Base-by-base conservation (phyloP, 2,797 vertebrate genomes). In the Semotilus atromaculatus region DNA sequence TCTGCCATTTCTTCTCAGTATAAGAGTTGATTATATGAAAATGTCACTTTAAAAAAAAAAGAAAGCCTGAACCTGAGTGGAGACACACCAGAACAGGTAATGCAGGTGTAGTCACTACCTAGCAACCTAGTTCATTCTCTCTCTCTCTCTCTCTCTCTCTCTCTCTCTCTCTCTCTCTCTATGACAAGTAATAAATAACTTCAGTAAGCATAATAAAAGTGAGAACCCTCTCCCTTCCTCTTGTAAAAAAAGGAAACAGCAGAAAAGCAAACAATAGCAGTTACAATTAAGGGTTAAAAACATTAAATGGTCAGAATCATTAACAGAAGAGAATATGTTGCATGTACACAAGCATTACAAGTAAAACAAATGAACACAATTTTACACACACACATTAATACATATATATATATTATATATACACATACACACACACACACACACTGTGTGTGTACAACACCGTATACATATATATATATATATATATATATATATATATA, bases 1-100 rank as follows among this genome's bases (percentile, higher is more conserved):
- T 97, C 97, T 29, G 95, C 94, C 97, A 98, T 98, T 55, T 71
- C 71, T 66, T 71, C 68, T 86, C 43, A 55, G 36, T 79, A 31
- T 55, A 18, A 51, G 14, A 40, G 8, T 40, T 83, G 60, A 23
- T 66, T 21, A 66, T 84, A 55, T 7, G 62, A 82, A 67, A 45
- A 70, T 18, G 26, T 53, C 53, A 73, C 68, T 72, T 84, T 26
- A 64, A 71, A 38, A 74, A 55, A 7, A 74, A 55, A 70, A 72
- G 45, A 16, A 64, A 31, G 13, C 26, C 34, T 64, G 14, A 19
- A 81, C 9, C 18, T 16, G n/a, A 43, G 16, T 21, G 19, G 10
- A 70, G 18, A 34, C 48, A 40, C 55, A 55, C 78, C 43, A 84
- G 71, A 85, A 67, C 82, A 70, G 64, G 70, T 51, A 45, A 13